phyloP scores from a whole-genome alignment of 2,888 invertebrate species.

The Cinara cedri region DNA sequence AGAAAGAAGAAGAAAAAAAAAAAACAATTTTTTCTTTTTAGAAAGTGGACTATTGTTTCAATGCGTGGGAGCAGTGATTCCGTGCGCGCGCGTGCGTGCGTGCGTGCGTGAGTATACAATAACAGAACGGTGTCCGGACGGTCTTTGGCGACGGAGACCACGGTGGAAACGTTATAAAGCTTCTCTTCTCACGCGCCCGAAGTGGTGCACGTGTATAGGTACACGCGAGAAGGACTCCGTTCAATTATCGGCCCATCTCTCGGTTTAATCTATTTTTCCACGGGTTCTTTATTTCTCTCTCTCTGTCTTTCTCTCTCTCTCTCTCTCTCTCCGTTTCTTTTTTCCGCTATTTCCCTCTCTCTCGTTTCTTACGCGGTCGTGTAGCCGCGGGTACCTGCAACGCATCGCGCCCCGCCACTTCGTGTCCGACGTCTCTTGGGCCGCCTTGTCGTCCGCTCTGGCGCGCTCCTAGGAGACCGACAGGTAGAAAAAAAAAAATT shows the following conservation, averaged over 20 bases:
- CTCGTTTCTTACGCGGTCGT: too few relatives aligned
- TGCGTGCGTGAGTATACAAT: conserved; percentile 19
- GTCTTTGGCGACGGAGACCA: background rate
- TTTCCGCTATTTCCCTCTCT: background rate
- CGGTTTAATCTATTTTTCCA: conserved; percentile 52
- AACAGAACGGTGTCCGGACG: background rate
- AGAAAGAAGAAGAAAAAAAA: conserved; percentile 10
- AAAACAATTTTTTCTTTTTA: too few relatives aligned
- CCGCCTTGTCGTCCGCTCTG: too few relatives aligned
- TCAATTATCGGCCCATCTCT: conserved; percentile 51
- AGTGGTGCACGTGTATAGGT: background rate
- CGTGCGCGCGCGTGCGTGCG: too few relatives aligned
- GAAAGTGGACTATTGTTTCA: conserved; percentile 53
- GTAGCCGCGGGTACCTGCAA: background rate
- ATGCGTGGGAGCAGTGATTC: conserved; percentile 48
- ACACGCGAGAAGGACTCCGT: conserved; percentile 18
- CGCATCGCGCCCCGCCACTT: background rate
- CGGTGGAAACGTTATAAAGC: conserved; percentile 32
- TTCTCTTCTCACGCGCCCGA: conserved; percentile 49
- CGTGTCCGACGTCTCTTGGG: background rate
- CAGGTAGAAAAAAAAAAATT: too few relatives aligned
- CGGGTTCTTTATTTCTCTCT: conserved; percentile 25
- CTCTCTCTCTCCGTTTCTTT: background rate
- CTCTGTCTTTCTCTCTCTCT: background rate
- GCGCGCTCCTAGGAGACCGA: too few relatives aligned